Base-by-base conservation (phyloP, 1,140 invertebrate species). In the Pogonomyrmex barbatus region DNA sequence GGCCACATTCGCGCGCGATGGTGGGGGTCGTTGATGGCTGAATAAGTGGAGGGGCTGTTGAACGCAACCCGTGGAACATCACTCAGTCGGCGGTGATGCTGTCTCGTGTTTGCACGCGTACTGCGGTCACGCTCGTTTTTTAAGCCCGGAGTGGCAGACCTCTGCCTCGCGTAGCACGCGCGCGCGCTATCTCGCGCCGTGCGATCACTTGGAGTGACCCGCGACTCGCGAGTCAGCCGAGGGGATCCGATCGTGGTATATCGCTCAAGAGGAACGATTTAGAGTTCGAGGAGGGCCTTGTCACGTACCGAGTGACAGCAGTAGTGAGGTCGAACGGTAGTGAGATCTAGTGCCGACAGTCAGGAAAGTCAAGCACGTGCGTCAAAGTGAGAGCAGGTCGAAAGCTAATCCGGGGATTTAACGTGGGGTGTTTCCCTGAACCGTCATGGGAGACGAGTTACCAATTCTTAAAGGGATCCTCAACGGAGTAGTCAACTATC, bases 401-500 rank as follows among this genome's bases (percentile, higher is more conserved):
- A 58, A 58, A 71, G 36, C 42, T 70, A 3, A 39, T 47, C 2
- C 9, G 30, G 14, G 24, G 8, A 75, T 60, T 78, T 75, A 78
- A 73, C 58, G 62, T 17, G 78, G 60, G 58, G 70, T 30, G 82
- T 86, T 87, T 71, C 70, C 56, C 83, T 60, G 67, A 70, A 87
- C 36, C 91, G 93, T 94, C 92, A 98, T 98, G 97, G 97, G 96
- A 94, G 97, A 98, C 96, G 97, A 98, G 96, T 96, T 98, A 94
- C 97, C 97, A 87, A 98, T 98, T 92, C 96, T 98, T 50, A 98
- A 98, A 94, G 97, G 97, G 87, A 98, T 98, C 94, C 96, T 98
- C 76, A 98, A 98, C 94, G 97, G 97, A 93, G 97, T 97, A 90
- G 97, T 98, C 93, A 97, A 97, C 94, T 98, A 98, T 95, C 97